Evolutionary conservation across 2,888 invertebrate genomes (phyloP), one percentile per base, ranked within the genome.

Genomic region (Ganaspis brasiliensis): DNA sequence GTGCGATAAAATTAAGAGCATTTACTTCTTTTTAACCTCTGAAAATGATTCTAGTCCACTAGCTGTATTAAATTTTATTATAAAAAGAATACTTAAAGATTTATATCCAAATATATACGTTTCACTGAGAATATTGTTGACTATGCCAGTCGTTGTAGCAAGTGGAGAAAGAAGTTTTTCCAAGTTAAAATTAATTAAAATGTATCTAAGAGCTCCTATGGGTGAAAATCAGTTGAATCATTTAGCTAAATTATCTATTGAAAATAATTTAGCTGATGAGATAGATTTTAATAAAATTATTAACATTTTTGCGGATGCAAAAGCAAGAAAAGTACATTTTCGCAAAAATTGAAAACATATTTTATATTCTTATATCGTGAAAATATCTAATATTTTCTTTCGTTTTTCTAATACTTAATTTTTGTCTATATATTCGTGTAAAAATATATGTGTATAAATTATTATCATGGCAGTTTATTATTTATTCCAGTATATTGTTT

Each of bases 131-230:
- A 83, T 84, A 59, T 63, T 82, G 52, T 73, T 81, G 31, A 84
- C 84, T 45, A 74, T 80, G 67, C 82, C 82, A 52, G 77, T 84
- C 10, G 78, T 79, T 55, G 82, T 84, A n/a, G n/a, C n/a, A n/a
- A n/a, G n/a, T n/a, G n/a, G n/a, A n/a, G n/a, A n/a, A n/a, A n/a
- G n/a, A n/a, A n/a, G n/a, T n/a, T n/a, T n/a, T n/a, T n/a, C n/a
- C n/a, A n/a, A n/a, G n/a, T n/a, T n/a, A n/a, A n/a, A 82, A 67
- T 74, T 78, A 74, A 80, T 83, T 49, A 80, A 83, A 79, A 83
- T 75, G 55, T 83, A 40, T 8, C 4, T 40, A 40, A 8, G 9
- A 40, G 40, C 40, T 2, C 10, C 40, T 40, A 4, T 40, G 4
- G 40, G 40, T 40, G 40, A 40, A 40, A 40, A 40, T 40, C 40